Evolutionary conservation across 2,113 vertebrate species (phyloP), one percentile per base, ranked within the genome.

Genomic region (Oxyruncus cristatus): DNA sequence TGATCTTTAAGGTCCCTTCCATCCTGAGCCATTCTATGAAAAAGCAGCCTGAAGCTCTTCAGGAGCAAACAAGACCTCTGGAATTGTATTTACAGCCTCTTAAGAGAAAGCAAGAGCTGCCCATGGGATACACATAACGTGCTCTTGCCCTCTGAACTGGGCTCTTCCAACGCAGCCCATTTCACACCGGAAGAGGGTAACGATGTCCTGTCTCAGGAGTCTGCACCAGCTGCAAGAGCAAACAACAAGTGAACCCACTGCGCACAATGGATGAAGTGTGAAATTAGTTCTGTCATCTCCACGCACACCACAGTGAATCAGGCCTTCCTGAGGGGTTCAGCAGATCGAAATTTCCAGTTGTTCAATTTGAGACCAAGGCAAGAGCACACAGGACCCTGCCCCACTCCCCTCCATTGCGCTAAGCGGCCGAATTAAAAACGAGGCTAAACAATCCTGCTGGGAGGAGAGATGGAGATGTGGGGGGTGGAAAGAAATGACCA

Each of bases 241-340:
- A 72, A 61, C 81, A 82, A 33, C 46, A 67, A 80, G 85, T 16
- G 85, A 93, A 62, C 90, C 89, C 78, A 86, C 96, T 58, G 96
- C 1, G 88, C 61, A 67, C 93, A 94, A 95, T 33, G 56, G 82
- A 93, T 88, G 89, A 97, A 75, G 77, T 93, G 72, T 91, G 94
- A 96, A 95, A 97, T 16, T 59, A 72, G 65, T 89, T 75, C 95
- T 97, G 86, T 93, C 96, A 91, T 92, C 92, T 85, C 85, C 66
- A 74, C 61, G 35, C 56, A 73, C 83, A 73, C 81, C 84, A 80
- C 10, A 5, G 35, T 71, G 87, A 72, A 77, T n/a, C 52, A 77
- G 72, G 14, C 85, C 70, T 92, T 97, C 63, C 33, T 72, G 53
- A 39, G 67, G 18, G 21, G 26, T 33, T 81, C 95, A 77, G 35